Base-by-base conservation (phyloP, 2,113 vertebrate species). In the Perccottus glenii region DNA sequence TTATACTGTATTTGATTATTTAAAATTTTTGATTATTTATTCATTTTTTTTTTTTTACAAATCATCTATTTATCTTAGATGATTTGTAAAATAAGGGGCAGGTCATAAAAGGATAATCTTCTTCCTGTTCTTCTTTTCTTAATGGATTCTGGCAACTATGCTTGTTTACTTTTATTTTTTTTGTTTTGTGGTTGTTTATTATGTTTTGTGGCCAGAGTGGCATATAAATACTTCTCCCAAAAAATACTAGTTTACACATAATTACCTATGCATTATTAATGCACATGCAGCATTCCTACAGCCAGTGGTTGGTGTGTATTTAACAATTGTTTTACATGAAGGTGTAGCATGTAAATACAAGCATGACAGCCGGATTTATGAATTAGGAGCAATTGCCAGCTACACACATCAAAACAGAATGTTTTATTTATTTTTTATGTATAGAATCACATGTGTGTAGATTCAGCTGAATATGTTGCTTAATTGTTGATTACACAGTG, bases 261-360 rank as follows among this genome's bases (percentile, higher is more conserved):
- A 82, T 88, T 78, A 85, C 78, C 66, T 64, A 67, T 64, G 77
- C 75, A 67, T 45, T 73, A 80, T 73, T 74, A 74, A 60, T 36
- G 44, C 71, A 70, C 38, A 53, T 69, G 78, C 65, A 59, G 5
- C 8, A 33, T 48, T 70, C 73, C 73, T 35, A 58, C 50, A 82
- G 73, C 70, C 63, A 76, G 84, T 71, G 80, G 73, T 76, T 78
- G 68, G 64, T 77, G 58, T 71, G 67, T 35, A 65, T 74, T 66
- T 64, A 70, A 63, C 66, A 77, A 33, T 84, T 84, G 83, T 87
- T 83, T 80, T 72, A 70, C 71, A 57, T 60, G 69, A 60, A 68
- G 63, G 73, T 81, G 78, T 76, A 73, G 73, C 80, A 77, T 75
- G 63, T 70, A 83, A 81, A 85, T 80, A 72, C 47, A 75, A 27